Percentiles rank a stretch among this genome's conserved stretches.
phyloP scores from a whole-genome alignment of 2,113 vertebrate species.

The Albula goreensis region DNA sequence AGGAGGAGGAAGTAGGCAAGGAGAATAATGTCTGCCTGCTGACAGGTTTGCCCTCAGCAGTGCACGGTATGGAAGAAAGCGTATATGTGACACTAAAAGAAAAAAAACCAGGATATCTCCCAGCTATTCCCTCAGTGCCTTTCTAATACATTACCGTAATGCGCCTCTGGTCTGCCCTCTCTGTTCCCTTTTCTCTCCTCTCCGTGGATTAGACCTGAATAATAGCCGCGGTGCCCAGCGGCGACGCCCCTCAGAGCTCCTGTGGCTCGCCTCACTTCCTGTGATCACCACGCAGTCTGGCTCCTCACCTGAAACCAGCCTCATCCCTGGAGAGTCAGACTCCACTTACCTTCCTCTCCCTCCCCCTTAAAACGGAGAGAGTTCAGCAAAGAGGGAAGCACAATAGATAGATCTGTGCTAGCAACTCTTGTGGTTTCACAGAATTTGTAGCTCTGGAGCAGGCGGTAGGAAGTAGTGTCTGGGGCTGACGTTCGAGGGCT shows the following conservation, averaged over 20 bases:
- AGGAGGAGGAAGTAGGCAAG: not conserved
- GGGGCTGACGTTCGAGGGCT: too few relatives aligned
- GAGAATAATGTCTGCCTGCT: not conserved
- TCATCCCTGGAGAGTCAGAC: not conserved
- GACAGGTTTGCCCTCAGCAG: not conserved
- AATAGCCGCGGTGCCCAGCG: not conserved
- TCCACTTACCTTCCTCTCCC: not conserved
- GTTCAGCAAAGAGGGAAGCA: not conserved
- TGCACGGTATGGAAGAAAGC: not conserved
- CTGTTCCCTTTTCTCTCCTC: not conserved
- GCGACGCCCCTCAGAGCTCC: not conserved
- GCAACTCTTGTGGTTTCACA: not conserved
- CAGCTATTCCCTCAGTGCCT: not conserved
- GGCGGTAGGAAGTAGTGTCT: too few relatives aligned
- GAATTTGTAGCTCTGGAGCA: not conserved
- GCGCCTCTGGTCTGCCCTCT: slow-evolving; percentile 15
- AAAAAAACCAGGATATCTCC: not conserved
- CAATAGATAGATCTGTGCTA: not conserved
- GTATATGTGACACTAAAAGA: not conserved
- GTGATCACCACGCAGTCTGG: slow-evolving; percentile 13
- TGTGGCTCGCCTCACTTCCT: not conserved
- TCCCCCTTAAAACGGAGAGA: not conserved
- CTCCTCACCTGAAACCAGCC: not conserved
- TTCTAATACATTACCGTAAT: slow-evolving; percentile 14
- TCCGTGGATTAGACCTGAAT: slow-evolving; percentile 23